Conservation (phyloP, 2,888 invertebrate genomes). For the Rhagonycha lutea region DNA sequence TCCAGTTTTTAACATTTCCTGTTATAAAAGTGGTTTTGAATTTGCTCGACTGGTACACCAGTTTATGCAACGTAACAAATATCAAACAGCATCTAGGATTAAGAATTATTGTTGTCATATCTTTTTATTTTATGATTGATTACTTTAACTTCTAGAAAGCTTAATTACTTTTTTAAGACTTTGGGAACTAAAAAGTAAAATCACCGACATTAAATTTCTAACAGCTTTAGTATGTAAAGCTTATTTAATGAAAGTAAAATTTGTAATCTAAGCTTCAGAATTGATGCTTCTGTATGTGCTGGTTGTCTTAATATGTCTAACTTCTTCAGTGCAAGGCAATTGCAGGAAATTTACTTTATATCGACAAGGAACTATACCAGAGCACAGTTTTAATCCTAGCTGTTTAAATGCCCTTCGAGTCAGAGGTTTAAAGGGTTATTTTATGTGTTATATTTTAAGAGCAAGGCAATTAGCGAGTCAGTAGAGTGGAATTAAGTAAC, state of each 20-base stretch:
- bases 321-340: constrained; percentile 16
- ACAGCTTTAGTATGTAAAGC: not conserved
- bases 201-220: not conserved
- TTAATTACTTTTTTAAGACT: not conserved
- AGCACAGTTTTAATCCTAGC: constrained; percentile 32
- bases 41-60: not conserved
- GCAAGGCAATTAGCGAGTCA: constrained; percentile 55
- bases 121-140: not conserved
- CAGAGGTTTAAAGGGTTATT: constrained; percentile 47
- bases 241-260: constrained; percentile 13
- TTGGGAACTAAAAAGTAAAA: not conserved
- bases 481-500: constrained; percentile 55
- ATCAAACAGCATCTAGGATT: not conserved
- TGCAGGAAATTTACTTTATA: constrained; percentile 24
- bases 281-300: constrained; percentile 8
- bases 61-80: not conserved
- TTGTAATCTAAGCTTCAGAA: constrained; percentile 10
- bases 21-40: not conserved
- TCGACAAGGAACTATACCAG: constrained; percentile 24
- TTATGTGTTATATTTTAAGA: constrained; percentile 52
- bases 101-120: not conserved
- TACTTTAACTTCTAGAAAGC: not conserved
- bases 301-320: constrained; percentile 12
- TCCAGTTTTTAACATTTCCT: not conserved
- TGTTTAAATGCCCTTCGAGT: constrained; percentile 34